Conservation (phyloP, 2,113 vertebrate species). For the Phyllostomus discolor region DNA sequence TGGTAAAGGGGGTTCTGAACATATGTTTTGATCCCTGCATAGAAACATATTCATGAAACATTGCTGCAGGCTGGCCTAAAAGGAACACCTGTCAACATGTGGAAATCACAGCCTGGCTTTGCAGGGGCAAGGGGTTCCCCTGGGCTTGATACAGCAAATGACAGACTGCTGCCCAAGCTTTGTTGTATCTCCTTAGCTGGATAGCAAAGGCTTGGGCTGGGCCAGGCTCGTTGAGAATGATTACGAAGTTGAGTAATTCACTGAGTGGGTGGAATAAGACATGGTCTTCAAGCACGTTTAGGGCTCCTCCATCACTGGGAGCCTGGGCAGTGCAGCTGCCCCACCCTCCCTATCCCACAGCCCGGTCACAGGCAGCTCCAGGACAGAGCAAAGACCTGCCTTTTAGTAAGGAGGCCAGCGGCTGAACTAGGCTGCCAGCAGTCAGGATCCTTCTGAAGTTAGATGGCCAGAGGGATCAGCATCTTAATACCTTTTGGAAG, state of each 20-base stretch:
- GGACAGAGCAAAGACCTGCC: not conserved
- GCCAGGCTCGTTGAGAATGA: not conserved
- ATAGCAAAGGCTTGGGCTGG: not conserved
- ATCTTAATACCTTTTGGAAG: not conserved
- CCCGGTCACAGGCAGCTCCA: not conserved
- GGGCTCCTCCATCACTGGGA: not conserved
- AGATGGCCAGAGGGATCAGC: not conserved
- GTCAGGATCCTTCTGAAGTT: not conserved
- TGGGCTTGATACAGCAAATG: not conserved
- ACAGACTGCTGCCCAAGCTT: not conserved
- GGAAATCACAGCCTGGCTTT: not conserved
- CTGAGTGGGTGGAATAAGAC: not conserved
- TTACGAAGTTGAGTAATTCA: not conserved
- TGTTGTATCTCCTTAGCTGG: not conserved
- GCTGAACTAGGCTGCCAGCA: not conserved
- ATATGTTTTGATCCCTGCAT: not conserved
- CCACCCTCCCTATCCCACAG: fast-evolving
- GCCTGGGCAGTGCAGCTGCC: no score
- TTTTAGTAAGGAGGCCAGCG: not conserved
- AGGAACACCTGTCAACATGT: not conserved
- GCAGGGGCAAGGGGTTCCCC: not conserved
- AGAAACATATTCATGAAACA: not conserved
- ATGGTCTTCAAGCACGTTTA: not conserved
- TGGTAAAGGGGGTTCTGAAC: not conserved
- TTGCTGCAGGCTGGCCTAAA: not conserved